Evolutionary conservation across 2,113 vertebrate species (phyloP), one percentile per base, ranked within the genome.

Genomic region (Hiodon alosoides): DNA sequence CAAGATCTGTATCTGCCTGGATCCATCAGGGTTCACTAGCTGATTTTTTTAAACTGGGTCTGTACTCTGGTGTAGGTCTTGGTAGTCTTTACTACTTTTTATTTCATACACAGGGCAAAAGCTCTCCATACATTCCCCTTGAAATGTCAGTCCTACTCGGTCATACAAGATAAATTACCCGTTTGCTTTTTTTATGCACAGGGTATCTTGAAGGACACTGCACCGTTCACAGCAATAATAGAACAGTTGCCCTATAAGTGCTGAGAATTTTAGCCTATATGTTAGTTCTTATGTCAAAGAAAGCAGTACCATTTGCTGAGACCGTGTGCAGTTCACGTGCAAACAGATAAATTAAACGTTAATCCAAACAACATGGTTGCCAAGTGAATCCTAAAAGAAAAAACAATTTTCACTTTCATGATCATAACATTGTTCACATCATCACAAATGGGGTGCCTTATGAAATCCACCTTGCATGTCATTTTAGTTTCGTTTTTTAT

Each of bases 251-350:
- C 74, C 48, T 13, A 69, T 53, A 51, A 47, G 59, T 71, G 67
- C 68, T 72, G 5, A 74, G 79, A 76, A 75, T 73, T 78, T 78
- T 17, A 60, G 31, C 31, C 31, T 31, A 31, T 31, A 31, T 78
- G 73, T 47, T 70, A 61, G 14, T 14, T 76, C 62, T 78, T 79
- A 71, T 6, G 71, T 74, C 77, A 78, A 74, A 60, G 54, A 51
- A 64, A 68, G 55, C 61, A 77, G 31, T 31, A 31, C 31, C 31
- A 31, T 31, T 31, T 31, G 2, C 31, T 31, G 76, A 81, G 70
- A 67, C 64, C 6, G 57, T 13, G 5, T 13, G 31, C 67, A 68
- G 69, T 60, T 73, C n/a, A 46, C 16, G 2, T 16, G 48, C 8
- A 7, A 71, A 74, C 73, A 57, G 17, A 16, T 57, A 58, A 65